Evolutionary conservation across 1,140 invertebrate species (phyloP).

Genomic region (Zophobas morio): DNA sequence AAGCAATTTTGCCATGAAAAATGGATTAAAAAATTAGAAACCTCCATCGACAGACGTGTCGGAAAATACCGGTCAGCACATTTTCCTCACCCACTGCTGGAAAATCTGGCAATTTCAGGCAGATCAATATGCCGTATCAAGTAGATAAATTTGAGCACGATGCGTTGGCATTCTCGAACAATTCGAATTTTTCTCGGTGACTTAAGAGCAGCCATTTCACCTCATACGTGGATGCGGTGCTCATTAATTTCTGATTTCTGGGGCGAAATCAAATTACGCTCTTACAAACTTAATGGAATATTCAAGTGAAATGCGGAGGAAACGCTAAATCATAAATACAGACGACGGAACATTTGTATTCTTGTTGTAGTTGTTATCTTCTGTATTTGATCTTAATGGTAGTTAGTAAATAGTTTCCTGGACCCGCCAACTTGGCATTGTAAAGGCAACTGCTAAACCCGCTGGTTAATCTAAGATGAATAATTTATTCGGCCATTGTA

Average conservation of each 20-base stretch:
- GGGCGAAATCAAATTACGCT: slow-evolving; percentile 31
- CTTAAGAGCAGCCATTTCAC: background rate
- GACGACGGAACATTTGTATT: slow-evolving; percentile 59
- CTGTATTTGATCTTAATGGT: slow-evolving; percentile 64
- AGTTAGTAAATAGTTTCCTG: slow-evolving; percentile 64
- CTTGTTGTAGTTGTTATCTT: slow-evolving; percentile 62
- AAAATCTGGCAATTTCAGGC: slow-evolving; percentile 26
- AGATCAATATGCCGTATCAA: slow-evolving; percentile 15
- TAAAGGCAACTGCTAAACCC: slow-evolving; percentile 30
- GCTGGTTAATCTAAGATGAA: slow-evolving; percentile 59
- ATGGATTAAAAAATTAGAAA: slow-evolving; percentile 45
- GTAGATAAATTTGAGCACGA: slow-evolving; percentile 13
- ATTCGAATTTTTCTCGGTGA: slow-evolving; percentile 6
- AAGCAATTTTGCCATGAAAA: slow-evolving; percentile 36
- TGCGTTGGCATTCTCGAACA: slow-evolving; percentile 8
- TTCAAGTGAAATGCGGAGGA: slow-evolving; percentile 42
- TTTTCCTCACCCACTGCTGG: slow-evolving; percentile 12
- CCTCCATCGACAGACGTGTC: slow-evolving; percentile 18
- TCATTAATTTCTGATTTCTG: slow-evolving; percentile 12
- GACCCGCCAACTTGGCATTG: slow-evolving; percentile 46
- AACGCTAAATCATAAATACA: slow-evolving; percentile 55
- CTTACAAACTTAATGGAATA: slow-evolving; percentile 39
- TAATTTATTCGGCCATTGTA: slow-evolving; percentile 56
- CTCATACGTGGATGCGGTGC: background rate
- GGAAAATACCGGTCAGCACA: slow-evolving; percentile 30